phyloP scores from a whole-genome alignment of 2,888 invertebrate species.

The Tipula lateralis region DNA sequence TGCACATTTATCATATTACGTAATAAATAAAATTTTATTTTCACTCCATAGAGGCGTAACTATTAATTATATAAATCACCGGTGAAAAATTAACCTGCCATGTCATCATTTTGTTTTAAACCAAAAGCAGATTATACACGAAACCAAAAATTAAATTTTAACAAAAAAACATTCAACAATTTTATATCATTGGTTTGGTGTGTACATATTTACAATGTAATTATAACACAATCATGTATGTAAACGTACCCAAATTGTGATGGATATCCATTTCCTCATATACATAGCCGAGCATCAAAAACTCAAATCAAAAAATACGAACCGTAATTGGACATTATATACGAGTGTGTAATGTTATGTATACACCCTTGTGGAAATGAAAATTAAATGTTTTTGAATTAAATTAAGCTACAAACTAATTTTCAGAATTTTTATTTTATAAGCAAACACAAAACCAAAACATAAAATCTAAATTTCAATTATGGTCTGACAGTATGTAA shows the following conservation, averaged over 20 bases:
- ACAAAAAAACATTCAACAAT: background rate
- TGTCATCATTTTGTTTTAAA: background rate
- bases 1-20: background rate
- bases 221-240: background rate
- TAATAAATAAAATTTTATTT: background rate
- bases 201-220: background rate
- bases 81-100: background rate
- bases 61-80: background rate
- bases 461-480: conserved; percentile 11
- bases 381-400: background rate
- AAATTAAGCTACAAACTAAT: background rate
- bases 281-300: background rate
- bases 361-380: background rate
- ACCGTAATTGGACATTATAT: background rate
- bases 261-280: background rate
- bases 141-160: background rate
- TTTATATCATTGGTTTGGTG: background rate
- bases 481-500: background rate
- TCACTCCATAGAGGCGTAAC: background rate
- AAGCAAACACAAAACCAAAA: background rate
- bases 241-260: background rate
- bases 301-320: background rate
- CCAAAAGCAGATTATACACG: background rate
- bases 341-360: background rate
- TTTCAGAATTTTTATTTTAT: background rate